Percentiles rank a stretch among this genome's conserved stretches.
Conservation (phyloP, 2,113 vertebrate genomes). For the Cyprinodon tularosa region DNA sequence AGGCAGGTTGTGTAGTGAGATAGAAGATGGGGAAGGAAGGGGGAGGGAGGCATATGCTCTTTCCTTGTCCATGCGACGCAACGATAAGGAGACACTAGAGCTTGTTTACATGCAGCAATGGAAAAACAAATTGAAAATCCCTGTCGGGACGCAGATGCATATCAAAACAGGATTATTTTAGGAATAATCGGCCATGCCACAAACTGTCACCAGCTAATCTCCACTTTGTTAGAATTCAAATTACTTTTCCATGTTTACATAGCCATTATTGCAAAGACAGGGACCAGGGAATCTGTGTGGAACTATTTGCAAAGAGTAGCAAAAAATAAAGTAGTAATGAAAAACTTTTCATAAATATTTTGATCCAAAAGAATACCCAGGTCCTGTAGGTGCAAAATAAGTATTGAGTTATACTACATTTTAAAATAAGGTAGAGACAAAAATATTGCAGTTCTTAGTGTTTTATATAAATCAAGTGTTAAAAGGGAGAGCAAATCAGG, state of each 20-base stretch:
- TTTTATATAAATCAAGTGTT: constrained; percentile 15
- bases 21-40: constrained; percentile 33
- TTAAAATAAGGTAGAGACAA: constrained; percentile 55
- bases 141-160: constrained; percentile 84
- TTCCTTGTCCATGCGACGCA: constrained; percentile 75
- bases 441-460: constrained; percentile 54
- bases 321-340: constrained; percentile 77
- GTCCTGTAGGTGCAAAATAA: constrained; percentile 65
- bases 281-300: constrained; percentile 71
- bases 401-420: constrained; percentile 64
- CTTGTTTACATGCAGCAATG: constrained; percentile 85
- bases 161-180: constrained; percentile 88
- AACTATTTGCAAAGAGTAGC: constrained; percentile 77
- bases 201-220: constrained; percentile 84
- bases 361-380: constrained; percentile 67
- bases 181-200: constrained; percentile 83
- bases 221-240: constrained; percentile 87
- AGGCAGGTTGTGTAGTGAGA: constrained; percentile 64
- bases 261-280: constrained; percentile 79
- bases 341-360: constrained; percentile 79
- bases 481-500: constrained; percentile 29
- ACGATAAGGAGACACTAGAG: constrained; percentile 84
- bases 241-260: constrained; percentile 84
- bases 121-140: constrained; percentile 87
- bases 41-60: constrained; percentile 48